A percentile compares a stretch with the other conserved stretches of the same genome.
Evolutionary conservation across 2,113 vertebrate species (phyloP).

Genomic region (Setophaga petechia): DNA sequence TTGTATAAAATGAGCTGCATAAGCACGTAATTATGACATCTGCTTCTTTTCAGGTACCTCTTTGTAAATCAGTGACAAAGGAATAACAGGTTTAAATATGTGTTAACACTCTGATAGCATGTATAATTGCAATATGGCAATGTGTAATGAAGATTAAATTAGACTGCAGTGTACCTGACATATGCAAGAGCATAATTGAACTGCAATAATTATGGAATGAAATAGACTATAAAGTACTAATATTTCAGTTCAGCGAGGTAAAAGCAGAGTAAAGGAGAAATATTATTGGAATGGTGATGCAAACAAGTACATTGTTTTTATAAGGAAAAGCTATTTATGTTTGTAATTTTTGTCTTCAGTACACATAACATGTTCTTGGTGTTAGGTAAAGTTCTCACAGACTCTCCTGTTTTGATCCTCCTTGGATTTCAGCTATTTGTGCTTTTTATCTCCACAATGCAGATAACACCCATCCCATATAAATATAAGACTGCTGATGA

Average conservation of each 20-base stretch:
- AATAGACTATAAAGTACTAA: constrained; percentile 37
- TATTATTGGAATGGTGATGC: neutral
- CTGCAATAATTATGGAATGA: constrained; percentile 47
- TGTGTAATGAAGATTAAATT: constrained; percentile 87
- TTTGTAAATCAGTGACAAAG: constrained; percentile 83
- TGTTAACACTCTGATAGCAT: constrained; percentile 83
- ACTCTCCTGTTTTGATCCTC: neutral
- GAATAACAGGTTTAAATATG: constrained; percentile 86
- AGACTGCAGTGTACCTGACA: constrained; percentile 79
- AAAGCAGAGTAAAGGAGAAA: constrained; percentile 10
- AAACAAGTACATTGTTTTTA: neutral
- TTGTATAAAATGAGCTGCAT: constrained; percentile 81
- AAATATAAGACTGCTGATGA: neutral
- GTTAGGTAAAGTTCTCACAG: neutral
- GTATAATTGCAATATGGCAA: constrained; percentile 87
- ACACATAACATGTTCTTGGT: neutral
- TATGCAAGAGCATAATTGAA: constrained; percentile 71
- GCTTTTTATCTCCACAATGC: neutral
- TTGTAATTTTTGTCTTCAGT: neutral
- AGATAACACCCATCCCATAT: neutral
- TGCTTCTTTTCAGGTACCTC: constrained; percentile 82
- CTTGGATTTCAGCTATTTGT: neutral
- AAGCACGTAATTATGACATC: constrained; percentile 87
- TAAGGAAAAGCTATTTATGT: neutral
- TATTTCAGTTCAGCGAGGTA: constrained; percentile 10